Percentiles rank a stretch among this genome's conserved stretches.
phyloP scores from a whole-genome alignment of 2,888 invertebrate species.

The Microplitis manilae region DNA sequence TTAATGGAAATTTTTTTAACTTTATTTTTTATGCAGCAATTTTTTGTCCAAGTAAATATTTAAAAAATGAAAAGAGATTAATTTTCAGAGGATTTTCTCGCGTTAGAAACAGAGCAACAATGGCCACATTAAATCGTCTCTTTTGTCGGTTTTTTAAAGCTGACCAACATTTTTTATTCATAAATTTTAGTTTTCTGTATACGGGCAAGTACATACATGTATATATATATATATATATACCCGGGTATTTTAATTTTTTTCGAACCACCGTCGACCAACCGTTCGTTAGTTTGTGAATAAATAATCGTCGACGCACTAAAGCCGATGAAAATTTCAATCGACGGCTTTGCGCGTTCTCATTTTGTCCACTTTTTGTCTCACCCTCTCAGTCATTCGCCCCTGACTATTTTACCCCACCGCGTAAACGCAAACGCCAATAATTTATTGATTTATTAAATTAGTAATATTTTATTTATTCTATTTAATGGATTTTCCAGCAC shows the following conservation, averaged over 20 bases:
- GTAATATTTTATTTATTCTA: too few species aligned
- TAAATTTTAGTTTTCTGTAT: constrained; percentile 20
- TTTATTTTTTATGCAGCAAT: neutral
- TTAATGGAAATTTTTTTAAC: neutral
- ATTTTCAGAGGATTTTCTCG: neutral
- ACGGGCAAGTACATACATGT: constrained; percentile 17
- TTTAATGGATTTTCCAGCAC: too few species aligned
- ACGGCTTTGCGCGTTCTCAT: constrained; percentile 44
- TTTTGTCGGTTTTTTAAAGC: constrained; percentile 15
- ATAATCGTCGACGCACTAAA: constrained; percentile 63
- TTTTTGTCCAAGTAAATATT: neutral
- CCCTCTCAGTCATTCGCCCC: neutral
- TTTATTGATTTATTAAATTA: too few species aligned
- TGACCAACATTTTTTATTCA: constrained; percentile 21
- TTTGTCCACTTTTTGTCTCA: too few species aligned
- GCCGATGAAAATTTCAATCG: constrained; percentile 66
- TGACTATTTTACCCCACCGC: too few species aligned
- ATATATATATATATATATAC: constrained; percentile 20
- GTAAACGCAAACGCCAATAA: too few species aligned
- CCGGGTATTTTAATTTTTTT: constrained; percentile 40
- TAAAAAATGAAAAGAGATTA: constrained; percentile 11
- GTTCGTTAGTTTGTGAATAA: constrained; percentile 63
- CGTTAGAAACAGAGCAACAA: neutral
- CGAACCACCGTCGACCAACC: constrained; percentile 45
- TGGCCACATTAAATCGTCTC: neutral